Conservation (phyloP, 2,113 vertebrate species). For the Elaphurus davidianus region DNA sequence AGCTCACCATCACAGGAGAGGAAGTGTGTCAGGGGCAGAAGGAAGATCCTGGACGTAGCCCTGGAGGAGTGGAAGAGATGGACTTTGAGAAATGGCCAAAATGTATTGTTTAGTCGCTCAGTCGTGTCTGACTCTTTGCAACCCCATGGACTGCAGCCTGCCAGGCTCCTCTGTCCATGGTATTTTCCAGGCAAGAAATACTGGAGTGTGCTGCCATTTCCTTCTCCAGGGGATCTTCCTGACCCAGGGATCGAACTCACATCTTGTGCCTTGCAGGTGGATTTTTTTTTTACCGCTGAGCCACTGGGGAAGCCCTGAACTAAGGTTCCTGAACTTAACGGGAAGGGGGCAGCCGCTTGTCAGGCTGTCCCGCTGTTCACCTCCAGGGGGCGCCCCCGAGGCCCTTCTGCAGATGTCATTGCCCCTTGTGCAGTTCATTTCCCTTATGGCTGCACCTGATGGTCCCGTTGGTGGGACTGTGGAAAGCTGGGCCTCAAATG, state of each 20-base stretch:
- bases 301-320: not conserved
- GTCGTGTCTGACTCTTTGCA: not conserved
- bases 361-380: accelerated
- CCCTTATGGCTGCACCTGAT: accelerated
- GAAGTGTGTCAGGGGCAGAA: not conserved
- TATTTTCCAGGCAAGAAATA: not conserved
- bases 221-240: not conserved
- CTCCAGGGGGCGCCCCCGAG: not conserved
- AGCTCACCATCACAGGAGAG: not conserved
- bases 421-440: accelerated
- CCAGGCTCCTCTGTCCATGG: not conserved
- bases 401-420: not conserved
- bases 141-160: not conserved
- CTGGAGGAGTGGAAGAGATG: not conserved
- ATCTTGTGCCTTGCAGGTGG: not conserved
- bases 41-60: not conserved
- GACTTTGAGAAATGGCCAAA: not conserved
- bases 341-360: not conserved
- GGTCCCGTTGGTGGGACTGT: not conserved
- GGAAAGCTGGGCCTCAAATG: not conserved
- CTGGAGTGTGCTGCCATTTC: not conserved
- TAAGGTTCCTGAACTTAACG: too few species aligned
- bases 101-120: not conserved
- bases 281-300: not conserved
- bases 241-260: not conserved